Base-by-base conservation (phyloP, 2,888 invertebrate genomes). In the Cinara cedri region DNA sequence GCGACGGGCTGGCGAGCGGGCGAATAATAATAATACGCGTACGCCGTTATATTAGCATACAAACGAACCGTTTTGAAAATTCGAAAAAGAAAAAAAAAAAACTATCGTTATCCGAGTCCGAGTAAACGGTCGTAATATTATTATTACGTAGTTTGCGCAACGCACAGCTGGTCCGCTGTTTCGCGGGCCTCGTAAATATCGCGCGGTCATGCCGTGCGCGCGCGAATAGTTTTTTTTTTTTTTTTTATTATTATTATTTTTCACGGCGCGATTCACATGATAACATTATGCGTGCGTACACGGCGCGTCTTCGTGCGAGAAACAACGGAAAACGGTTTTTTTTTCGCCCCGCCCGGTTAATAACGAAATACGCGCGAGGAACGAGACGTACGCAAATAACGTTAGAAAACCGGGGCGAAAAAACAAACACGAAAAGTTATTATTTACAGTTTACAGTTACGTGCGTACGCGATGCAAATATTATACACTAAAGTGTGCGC, bases 311-410 rank as follows among this genome's bases (percentile, higher is more conserved):
- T 55, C 44, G 21, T 21, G 63, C 51, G 54, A 63, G 51, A 42
- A 74, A 72, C 72, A 34, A 19, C 60, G 72, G 72, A 72, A 60
- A 26, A 46, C 9, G 46, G 8, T 19, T 24, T 72, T 49, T 49
- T 26, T 46, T 46, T 26, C 9, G 1, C 42, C 11, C 4, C 19
- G 42, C 34, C 16, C 10, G 26, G 21, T 42, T 14, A 54, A 68
- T 3, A 46, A 19, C 14, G 13, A n/a, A n/a, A n/a, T n/a, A n/a
- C n/a, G n/a, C n/a, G n/a, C n/a, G n/a, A n/a, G n/a, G n/a, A n/a
- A 26, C 10, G 21, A 10, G n/a, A 14, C 10, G 8, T 55, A 46
- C 44, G 11, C 21, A 26, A 42, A n/a, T 8, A 26, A 26, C 26
- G 49, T 26, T n/a, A 44, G 46, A n/a, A n/a, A n/a, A 34, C 34